Evolutionary conservation across 1,140 invertebrate species (phyloP).

Genomic region (Sinonovacula constricta): DNA sequence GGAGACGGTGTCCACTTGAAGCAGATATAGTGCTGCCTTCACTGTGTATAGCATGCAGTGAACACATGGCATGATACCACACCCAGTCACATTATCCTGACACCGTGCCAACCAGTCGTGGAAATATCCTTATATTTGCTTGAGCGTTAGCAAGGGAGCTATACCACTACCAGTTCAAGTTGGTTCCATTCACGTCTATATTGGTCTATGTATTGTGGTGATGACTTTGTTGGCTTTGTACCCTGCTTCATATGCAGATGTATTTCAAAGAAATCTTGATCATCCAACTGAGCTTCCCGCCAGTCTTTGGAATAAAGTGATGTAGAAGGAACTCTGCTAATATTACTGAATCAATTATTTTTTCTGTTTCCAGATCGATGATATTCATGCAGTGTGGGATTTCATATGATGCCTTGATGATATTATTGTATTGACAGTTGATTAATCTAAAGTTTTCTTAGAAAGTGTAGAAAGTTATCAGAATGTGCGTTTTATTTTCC

Average conservation of each 20-base stretch:
- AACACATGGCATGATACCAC: too few species aligned
- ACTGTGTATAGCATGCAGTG: too few species aligned
- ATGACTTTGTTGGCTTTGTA: background rate
- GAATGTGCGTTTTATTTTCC: slow-evolving; percentile 7
- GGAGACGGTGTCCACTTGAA: too few species aligned
- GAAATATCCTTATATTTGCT: too few species aligned
- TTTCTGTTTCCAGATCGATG: background rate
- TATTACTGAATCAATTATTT: background rate
- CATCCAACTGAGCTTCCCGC: too few species aligned
- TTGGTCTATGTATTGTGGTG: background rate
- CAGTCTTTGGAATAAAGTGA: too few species aligned
- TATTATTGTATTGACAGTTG: background rate
- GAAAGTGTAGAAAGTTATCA: background rate
- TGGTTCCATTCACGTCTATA: background rate
- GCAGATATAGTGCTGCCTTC: too few species aligned
- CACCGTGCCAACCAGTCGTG: too few species aligned
- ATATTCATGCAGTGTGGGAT: background rate
- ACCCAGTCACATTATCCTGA: too few species aligned
- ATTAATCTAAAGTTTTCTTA: background rate
- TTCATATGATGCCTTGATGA: background rate
- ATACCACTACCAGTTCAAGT: background rate
- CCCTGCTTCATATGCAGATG: too few species aligned
- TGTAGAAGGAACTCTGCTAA: too few species aligned
- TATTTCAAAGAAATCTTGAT: too few species aligned
- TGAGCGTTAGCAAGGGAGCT: background rate